Percentiles rank a stretch among this genome's conserved stretches.
Conservation (phyloP, 2,888 invertebrate species). For the Aspidiotus rigidus region DNA sequence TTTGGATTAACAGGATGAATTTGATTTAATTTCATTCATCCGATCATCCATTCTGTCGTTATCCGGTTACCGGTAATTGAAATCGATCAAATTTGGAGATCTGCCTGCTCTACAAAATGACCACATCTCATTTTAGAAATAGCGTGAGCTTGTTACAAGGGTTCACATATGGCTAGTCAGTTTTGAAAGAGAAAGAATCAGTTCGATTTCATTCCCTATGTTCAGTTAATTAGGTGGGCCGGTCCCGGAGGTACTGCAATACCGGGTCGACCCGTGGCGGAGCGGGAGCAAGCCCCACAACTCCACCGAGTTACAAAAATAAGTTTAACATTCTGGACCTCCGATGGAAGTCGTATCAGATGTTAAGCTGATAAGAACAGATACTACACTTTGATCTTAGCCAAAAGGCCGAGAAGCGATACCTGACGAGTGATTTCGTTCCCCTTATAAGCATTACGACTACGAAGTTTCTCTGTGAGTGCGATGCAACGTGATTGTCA, state of each 20-base stretch:
- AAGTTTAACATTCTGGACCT: conserved; percentile 27
- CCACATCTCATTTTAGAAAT: too few relatives aligned
- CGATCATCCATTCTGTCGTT: too few relatives aligned
- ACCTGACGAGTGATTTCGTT: background rate
- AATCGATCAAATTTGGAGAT: too few relatives aligned
- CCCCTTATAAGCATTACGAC: background rate
- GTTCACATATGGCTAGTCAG: too few relatives aligned
- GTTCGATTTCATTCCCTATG: too few relatives aligned
- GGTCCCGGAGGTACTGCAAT: conserved; percentile 31
- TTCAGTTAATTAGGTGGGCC: conserved; percentile 10
- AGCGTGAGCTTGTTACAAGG: too few relatives aligned
- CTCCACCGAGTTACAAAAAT: conserved; percentile 22
- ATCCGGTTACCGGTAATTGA: too few relatives aligned
- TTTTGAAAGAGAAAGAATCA: too few relatives aligned
- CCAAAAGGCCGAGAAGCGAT: conserved; percentile 33
- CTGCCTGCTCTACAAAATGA: too few relatives aligned
- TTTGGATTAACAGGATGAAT: too few relatives aligned
- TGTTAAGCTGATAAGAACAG: conserved; percentile 32
- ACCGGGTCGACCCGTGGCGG: conserved; percentile 30
- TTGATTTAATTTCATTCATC: too few relatives aligned
- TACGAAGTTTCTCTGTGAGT: background rate
- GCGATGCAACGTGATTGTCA: too few relatives aligned
- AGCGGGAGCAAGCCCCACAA: conserved; percentile 24
- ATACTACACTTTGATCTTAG: conserved; percentile 31
- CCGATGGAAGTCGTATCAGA: conserved; percentile 24